These are phyloP conservation scores for Phataginus tetradactyla DNA, from an alignment of 2,797 vertebrate genomes.

Conservation along the genomic window DNA sequence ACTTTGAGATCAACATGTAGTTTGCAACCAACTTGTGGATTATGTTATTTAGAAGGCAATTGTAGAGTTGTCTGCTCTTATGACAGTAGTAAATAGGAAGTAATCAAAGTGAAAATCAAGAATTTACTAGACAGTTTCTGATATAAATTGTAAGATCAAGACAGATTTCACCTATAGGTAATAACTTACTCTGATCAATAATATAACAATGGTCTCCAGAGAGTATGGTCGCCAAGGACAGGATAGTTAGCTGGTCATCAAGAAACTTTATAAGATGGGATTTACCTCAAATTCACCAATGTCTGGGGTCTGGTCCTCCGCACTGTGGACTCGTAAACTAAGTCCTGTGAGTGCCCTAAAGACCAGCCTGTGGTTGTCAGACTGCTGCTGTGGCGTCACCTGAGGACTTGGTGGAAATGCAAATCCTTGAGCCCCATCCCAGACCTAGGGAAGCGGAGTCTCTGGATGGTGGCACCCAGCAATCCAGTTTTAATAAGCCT, in stretches of 20 bases:
- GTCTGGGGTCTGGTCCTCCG: neutral
- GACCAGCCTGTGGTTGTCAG: neutral
- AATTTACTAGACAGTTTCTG: neutral
- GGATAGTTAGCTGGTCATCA: neutral
- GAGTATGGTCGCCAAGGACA: neutral
- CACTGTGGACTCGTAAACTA: neutral
- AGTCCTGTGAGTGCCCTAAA: neutral
- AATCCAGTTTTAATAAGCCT: neutral
- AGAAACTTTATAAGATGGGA: neutral
- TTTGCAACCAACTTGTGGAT: neutral
- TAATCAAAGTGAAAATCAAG: neutral
- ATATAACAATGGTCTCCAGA: neutral
- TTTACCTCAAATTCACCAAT: neutral
- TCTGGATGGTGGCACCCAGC: neutral
- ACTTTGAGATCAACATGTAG: neutral
- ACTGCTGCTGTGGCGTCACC: neutral
- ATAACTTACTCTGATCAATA: neutral
- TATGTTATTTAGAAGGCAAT: neutral
- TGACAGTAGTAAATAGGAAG: neutral
- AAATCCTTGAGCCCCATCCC: neutral
- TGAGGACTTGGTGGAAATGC: neutral
- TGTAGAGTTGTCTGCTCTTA: neutral
- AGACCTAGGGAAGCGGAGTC: neutral
- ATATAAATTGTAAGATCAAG: neutral
- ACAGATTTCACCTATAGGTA: neutral